A percentile compares a stretch with the other conserved stretches of the same genome.
phyloP scores from a whole-genome alignment of 2,888 invertebrate genomes.

The Archips xylosteana region DNA sequence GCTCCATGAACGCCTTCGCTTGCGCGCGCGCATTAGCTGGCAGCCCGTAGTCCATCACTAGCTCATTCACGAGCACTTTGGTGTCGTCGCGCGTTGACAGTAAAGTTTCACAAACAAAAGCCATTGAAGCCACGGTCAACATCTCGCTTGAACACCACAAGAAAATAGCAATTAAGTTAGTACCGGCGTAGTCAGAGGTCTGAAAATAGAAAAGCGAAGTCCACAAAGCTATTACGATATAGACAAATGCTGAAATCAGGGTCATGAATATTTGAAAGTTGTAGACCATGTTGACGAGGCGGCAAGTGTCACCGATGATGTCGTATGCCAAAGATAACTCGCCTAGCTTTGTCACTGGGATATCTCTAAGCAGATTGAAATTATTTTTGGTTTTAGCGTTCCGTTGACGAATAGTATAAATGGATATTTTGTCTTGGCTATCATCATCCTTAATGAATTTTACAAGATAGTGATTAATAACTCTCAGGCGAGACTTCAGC shows the following conservation, averaged over 20 bases:
- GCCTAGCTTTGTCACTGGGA: constrained; percentile 55
- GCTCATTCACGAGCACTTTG: constrained; percentile 63
- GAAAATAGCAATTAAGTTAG: constrained; percentile 52
- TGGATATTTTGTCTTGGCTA: constrained; percentile 23
- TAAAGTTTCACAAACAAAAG: constrained; percentile 61
- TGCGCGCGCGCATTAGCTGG: constrained; percentile 63
- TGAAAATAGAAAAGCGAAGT: constrained; percentile 59
- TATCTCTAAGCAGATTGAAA: constrained; percentile 54
- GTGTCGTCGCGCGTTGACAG: constrained; percentile 57
- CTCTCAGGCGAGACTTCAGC: constrained; percentile 54
- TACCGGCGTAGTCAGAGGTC: constrained; percentile 48
- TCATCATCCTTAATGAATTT: constrained; percentile 50
- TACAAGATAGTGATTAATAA: constrained; percentile 59
- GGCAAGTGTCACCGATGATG: constrained; percentile 59
- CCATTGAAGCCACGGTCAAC: constrained; percentile 57
- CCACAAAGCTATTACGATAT: constrained; percentile 66
- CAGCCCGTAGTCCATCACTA: constrained; percentile 69
- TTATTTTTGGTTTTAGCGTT: constrained; percentile 47
- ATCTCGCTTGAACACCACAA: constrained; percentile 59
- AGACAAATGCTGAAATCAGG: constrained; percentile 63
- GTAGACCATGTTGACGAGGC: constrained; percentile 61
- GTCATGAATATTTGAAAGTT: constrained; percentile 69
- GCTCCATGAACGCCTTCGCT: constrained; percentile 69
- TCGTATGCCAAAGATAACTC: constrained; percentile 62
- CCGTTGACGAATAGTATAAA: constrained; percentile 35